phyloP scores from a whole-genome alignment of 1,140 invertebrate genomes.

The Oscheius sp. region DNA sequence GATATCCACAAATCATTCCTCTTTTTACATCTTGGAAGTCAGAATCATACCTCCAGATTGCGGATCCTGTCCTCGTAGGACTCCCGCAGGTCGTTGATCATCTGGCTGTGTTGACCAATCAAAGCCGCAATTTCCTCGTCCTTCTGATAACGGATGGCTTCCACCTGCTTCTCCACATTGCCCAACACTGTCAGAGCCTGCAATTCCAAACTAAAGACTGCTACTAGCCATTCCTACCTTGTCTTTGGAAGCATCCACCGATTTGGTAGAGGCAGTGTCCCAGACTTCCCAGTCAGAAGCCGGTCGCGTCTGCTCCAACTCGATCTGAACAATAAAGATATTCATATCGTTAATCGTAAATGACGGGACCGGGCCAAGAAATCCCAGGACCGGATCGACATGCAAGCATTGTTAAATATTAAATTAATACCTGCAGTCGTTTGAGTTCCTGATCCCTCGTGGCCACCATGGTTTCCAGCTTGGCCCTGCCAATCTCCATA shows the following conservation, averaged over 20 bases:
- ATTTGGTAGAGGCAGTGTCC: no score
- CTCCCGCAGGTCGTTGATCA: conserved; percentile 24
- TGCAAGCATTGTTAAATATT: neutral
- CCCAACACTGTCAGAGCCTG: neutral
- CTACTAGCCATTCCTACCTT: no score
- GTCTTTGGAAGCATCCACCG: no score
- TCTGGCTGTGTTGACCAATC: conserved; percentile 4
- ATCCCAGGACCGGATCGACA: neutral
- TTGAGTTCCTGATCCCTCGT: conserved; percentile 36
- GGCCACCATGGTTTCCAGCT: conserved; percentile 21
- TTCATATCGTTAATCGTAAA: neutral
- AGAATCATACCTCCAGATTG: conserved; percentile 1
- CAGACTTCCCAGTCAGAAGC: neutral
- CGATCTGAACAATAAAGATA: conserved; percentile 9
- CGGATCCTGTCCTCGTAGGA: conserved; percentile 24
- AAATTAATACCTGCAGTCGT: conserved; percentile 22
- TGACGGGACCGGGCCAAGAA: no score
- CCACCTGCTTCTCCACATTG: conserved; percentile 1
- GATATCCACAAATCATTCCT: neutral
- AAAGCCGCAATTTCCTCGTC: conserved; percentile 28
- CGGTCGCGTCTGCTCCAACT: conserved; percentile 28
- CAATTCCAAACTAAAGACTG: no score
- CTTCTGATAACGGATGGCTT: conserved; percentile 18
- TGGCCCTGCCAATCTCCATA: conserved; percentile 28
- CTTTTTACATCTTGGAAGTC: neutral